phyloP scores from a whole-genome alignment of 2,797 vertebrate genomes.

The Craterocephalus amniculus region DNA sequence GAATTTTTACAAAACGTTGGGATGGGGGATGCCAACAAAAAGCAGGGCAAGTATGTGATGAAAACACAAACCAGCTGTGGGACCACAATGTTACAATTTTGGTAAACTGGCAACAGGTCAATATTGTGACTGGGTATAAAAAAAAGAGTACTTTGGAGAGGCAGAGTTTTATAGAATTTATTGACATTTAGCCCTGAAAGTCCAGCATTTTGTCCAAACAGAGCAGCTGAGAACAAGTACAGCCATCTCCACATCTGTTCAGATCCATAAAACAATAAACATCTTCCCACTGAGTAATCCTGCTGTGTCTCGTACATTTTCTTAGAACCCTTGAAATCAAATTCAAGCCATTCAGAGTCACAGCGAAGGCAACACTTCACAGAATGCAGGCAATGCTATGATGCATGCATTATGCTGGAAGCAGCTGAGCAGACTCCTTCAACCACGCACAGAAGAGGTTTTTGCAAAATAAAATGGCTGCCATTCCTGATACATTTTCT shows the following conservation, averaged over 20 bases:
- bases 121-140: too few relatives aligned
- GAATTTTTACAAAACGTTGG: too few relatives aligned
- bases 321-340: neutral
- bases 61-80: too few relatives aligned
- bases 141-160: too few relatives aligned
- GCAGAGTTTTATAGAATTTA: too few relatives aligned
- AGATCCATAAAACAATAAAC: too few relatives aligned
- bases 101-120: too few relatives aligned
- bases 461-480: neutral
- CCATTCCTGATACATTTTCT: neutral
- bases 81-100: too few relatives aligned
- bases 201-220: neutral
- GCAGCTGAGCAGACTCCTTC: neutral
- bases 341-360: neutral
- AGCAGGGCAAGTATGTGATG: too few relatives aligned
- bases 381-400: neutral
- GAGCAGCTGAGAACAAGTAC: neutral
- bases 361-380: neutral
- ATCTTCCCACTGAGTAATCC: neutral
- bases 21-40: too few relatives aligned
- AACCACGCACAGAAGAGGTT: neutral
- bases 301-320: neutral
- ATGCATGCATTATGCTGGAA: neutral
- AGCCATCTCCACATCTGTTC: too few relatives aligned
- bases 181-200: too few relatives aligned